phyloP scores from a whole-genome alignment of 2,797 vertebrate genomes.

The Periophthalmus magnuspinnatus region DNA sequence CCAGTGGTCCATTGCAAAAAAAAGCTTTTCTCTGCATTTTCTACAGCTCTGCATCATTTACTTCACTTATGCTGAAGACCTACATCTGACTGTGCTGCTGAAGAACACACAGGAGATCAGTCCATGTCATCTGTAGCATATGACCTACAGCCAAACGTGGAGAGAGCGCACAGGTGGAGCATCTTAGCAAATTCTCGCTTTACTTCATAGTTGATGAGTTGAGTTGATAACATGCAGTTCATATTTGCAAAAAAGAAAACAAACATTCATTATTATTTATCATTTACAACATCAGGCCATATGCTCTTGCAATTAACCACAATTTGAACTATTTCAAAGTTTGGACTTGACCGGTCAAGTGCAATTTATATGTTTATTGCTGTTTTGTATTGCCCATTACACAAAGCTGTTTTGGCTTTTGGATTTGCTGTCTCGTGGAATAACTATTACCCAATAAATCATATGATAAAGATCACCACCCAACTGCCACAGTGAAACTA shows the following conservation, averaged over 20 bases:
- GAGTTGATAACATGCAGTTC: too few relatives aligned
- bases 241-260: too few relatives aligned
- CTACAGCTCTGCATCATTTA: slow-evolving; percentile 36
- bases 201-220: too few relatives aligned
- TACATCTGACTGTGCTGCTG: slow-evolving; percentile 22
- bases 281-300: too few relatives aligned
- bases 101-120: slow-evolving; percentile 10
- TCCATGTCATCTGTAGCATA: too few relatives aligned
- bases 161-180: not conserved
- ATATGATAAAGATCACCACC: not conserved
- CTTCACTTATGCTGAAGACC: not conserved
- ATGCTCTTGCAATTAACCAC: not conserved
- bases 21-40: slow-evolving; percentile 35
- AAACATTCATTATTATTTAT: too few relatives aligned
- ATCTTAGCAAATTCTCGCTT: too few relatives aligned
- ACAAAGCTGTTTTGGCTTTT: too few relatives aligned
- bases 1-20: slow-evolving; percentile 55
- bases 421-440: too few relatives aligned
- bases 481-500: not conserved
- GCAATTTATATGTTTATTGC: too few relatives aligned
- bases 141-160: slow-evolving; percentile 21
- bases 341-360: not conserved
- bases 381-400: too few relatives aligned
- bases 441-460: too few relatives aligned
- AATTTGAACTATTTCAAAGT: not conserved